Percentiles rank a stretch among this genome's conserved stretches.
Evolutionary conservation across 35 echinoderm and acorn worm genomes (phyloP).

Genomic region (Lytechinus variegatus): DNA sequence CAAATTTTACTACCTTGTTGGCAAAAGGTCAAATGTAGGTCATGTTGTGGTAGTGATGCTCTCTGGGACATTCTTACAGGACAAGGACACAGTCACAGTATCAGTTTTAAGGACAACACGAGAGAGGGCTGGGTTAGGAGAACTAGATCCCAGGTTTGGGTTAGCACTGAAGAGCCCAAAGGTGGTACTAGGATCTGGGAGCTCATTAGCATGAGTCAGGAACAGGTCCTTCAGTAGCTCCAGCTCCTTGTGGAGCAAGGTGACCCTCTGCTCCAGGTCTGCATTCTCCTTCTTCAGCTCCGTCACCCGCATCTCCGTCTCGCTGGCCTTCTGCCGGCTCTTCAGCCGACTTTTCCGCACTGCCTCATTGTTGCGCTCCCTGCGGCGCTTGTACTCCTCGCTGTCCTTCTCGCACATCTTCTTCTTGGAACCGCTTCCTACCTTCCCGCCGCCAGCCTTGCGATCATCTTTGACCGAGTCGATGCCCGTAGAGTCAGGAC

Average conservation of each 20-base stretch:
- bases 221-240: constrained; percentile 96
- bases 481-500: background rate
- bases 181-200: constrained; percentile 94
- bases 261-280: constrained; percentile 86
- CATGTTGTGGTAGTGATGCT: constrained; percentile 25
- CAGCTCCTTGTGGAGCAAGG: constrained; percentile 90
- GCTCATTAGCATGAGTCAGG: constrained; percentile 81
- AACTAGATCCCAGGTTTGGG: constrained; percentile 21
- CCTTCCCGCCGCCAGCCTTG: constrained; percentile 68
- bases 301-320: constrained; percentile 79
- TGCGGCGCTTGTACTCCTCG: constrained; percentile 84
- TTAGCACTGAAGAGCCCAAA: constrained; percentile 72
- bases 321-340: constrained; percentile 71
- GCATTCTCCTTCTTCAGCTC: constrained; percentile 93
- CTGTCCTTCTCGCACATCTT: constrained; percentile 81
- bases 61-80: background rate
- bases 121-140: background rate
- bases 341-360: constrained; percentile 93
- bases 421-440: constrained; percentile 62
- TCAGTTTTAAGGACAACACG: constrained; percentile 39
- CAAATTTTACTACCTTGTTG: background rate
- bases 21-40: constrained; percentile 17
- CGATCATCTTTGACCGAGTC: constrained; percentile 27
- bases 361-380: constrained; percentile 92
- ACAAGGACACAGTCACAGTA: background rate